Evolutionary conservation across 2,888 invertebrate species (phyloP), one percentile per base, ranked within the genome.

Genomic region (Ommatoiulus sabulosus): DNA sequence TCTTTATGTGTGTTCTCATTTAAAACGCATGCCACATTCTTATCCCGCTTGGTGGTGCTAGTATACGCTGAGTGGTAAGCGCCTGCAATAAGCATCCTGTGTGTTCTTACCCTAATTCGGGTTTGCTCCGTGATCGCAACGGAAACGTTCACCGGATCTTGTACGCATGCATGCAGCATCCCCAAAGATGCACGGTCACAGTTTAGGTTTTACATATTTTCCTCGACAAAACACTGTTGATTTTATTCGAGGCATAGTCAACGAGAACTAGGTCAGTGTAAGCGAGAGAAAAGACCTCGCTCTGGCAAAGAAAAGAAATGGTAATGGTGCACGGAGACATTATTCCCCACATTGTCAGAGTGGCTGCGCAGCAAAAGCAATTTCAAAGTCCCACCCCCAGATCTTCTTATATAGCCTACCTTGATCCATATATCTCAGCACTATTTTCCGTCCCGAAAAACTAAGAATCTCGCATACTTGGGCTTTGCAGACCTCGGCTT

Each of bases 261-360:
- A 63, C n/a, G 20, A 63, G 72, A 72, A 72, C 24, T 72, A 72
- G 72, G 72, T 72, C 72, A 72, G n/a, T 63, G 63, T 17, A 63
- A 63, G 20, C 17, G 24, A 72, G 72, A 63, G 63, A 72, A 20
- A 72, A 72, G 72, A 24, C 72, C 72, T 72, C 72, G 72, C 20
- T 72, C 24, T 72, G 6, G 24, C 20, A 24, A 72, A 72, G 72
- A 72, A 72, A 24, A 72, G 72, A 72, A 72, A 72, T 24, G 72
- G 72, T 72, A 63, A 63, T 72, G 72, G 24, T n/a, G n/a, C 17
- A 72, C 10, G 24, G 72, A 72, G 24, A 72, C 24, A 72, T 72
- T 24, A 72, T 24, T 24, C 72, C 24, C n/a, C n/a, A 7, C 63
- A 63, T 17, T 63, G 63, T 6, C 10, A 20, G 24, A 6, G 24